Base-by-base conservation (phyloP, 2,888 invertebrate genomes). In the Synergus itoensis region DNA sequence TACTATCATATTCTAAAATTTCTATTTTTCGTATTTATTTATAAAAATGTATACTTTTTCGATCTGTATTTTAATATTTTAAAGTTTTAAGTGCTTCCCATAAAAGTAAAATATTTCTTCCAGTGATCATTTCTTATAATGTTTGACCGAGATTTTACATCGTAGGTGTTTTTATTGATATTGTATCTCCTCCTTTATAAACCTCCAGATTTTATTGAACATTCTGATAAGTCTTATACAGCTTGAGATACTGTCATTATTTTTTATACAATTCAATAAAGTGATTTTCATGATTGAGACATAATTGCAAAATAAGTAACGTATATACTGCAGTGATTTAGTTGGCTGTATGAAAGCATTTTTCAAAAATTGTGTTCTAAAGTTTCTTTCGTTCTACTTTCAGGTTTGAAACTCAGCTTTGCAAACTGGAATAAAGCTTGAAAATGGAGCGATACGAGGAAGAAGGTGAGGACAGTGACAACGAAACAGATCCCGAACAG, bases 401-500 rank as follows among this genome's bases (percentile, higher is more conserved):
- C 62, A 63, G 73, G n/a, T 36, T 73, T 73, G 36, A 73, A 78
- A 62, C 18, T 57, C 21, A 79, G 77, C 43, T 48, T 77, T 62
- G 11, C 28, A 77, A 40, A 53, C 41, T 63, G 75, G 41, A 77
- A 79, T 67, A 78, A 40, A 18, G 77, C 57, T 41, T 75, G 73
- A 85, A 85, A 83, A 92, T 92, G 92, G 92, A 92, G 43, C 89
- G 91, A 62, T 92, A 92, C 88, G 92, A 91, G 84, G 92, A 92
- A 80, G 91, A 92, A 81, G 91, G 94, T 86, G 94, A 94, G 87
- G 94, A 95, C 91, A 94, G 95, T 89, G 94, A 94, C 91, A 93
- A 94, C 85, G 95, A 95, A 87, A 94, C 94, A 84, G 96, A 96
- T 93, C 96, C 96, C 28, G 96, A 96, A 90, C 95, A 95, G 86